phyloP scores from a whole-genome alignment of 2,888 invertebrate species.

The Atethmia centrago region DNA sequence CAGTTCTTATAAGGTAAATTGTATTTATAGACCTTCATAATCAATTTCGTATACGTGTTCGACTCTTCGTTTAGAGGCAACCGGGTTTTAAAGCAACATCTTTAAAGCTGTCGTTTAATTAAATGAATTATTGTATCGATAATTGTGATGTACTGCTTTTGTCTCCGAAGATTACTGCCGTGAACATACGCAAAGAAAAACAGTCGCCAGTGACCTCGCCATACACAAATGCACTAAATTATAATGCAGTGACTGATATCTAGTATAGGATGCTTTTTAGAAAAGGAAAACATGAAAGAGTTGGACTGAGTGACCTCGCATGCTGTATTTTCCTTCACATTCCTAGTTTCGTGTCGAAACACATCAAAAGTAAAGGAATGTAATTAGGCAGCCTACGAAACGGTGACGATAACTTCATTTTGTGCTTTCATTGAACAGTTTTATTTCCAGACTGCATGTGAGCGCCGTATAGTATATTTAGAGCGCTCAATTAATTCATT shows the following conservation, averaged over 20 bases:
- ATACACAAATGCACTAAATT: conserved; percentile 58
- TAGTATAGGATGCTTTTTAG: conserved; percentile 62
- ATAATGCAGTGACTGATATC: conserved; percentile 63
- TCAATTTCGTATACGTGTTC: conserved; percentile 46
- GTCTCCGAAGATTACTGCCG: conserved; percentile 40
- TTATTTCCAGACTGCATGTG: conserved; percentile 15
- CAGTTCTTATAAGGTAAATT: conserved; percentile 56
- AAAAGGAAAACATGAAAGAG: conserved; percentile 43
- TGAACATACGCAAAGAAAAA: conserved; percentile 22
- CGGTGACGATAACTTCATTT: conserved; percentile 48
- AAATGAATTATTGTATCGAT: conserved; percentile 29
- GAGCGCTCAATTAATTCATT: conserved; percentile 35
- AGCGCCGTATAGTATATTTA: conserved; percentile 31
- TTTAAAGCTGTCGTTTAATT: conserved; percentile 32
- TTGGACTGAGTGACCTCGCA: conserved; percentile 54
- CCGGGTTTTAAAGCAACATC: conserved; percentile 18
- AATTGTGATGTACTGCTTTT: conserved; percentile 50
- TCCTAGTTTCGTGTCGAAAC: conserved; percentile 54
- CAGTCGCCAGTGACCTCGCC: conserved; percentile 56
- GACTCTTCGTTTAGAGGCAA: conserved; percentile 36
- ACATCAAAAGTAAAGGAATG: conserved; percentile 48
- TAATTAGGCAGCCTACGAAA: conserved; percentile 50
- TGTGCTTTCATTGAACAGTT: conserved; percentile 25
- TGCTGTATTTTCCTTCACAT: conserved; percentile 58
- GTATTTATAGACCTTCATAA: conserved; percentile 49